Conservation (phyloP, 2,797 vertebrate genomes). For the Mus minutoides region DNA sequence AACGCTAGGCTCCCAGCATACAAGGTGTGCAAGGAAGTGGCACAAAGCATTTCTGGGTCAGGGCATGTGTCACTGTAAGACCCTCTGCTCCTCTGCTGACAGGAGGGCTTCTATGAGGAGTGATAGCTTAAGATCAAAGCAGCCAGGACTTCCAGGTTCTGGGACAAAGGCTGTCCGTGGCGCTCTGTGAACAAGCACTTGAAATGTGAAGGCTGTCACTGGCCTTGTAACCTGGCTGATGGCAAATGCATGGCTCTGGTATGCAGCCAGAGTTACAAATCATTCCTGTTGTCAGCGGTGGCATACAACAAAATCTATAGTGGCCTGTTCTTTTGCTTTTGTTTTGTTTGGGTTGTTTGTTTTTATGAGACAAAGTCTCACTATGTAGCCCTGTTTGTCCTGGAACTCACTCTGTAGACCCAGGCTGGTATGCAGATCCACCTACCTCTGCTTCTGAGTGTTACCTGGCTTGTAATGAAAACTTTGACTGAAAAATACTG, state of each 20-base stretch:
- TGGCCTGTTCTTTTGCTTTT: not conserved
- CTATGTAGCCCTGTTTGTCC: not conserved
- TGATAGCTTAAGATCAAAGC: not conserved
- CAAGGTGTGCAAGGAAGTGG: not conserved
- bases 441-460: not conserved
- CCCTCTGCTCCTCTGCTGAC: not conserved
- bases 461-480: not conserved
- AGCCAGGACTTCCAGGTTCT: not conserved
- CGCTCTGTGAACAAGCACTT: not conserved
- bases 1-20: not conserved
- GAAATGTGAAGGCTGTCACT: not conserved
- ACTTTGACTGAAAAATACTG: not conserved
- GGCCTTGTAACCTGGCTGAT: not conserved
- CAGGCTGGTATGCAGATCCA: not conserved
- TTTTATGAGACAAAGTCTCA: not conserved
- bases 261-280: not conserved
- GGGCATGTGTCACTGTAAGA: not conserved
- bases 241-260: not conserved
- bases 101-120: not conserved
- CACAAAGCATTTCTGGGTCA: not conserved
- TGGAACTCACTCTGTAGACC: not conserved
- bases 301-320: not conserved
- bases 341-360: not conserved
- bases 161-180: not conserved
- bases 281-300: not conserved